Evolutionary conservation across 2,113 vertebrate genomes (phyloP).

Genomic region (Dasyornis broadbenti): DNA sequence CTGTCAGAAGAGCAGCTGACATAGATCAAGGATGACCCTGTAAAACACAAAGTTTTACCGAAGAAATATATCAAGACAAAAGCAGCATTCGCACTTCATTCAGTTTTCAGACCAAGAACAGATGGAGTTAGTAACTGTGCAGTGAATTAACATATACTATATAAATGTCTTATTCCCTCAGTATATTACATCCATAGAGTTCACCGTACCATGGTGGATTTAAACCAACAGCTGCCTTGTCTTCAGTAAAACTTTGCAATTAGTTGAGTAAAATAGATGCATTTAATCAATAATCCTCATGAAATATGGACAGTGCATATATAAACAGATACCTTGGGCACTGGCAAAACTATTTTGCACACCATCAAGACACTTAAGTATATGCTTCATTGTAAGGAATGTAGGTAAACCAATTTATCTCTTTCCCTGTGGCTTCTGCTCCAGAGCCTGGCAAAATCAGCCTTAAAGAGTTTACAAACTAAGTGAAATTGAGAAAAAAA

Average conservation of each 20-base stretch:
- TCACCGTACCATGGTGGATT: neutral
- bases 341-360: neutral
- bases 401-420: neutral
- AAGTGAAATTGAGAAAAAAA: neutral
- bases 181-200: neutral
- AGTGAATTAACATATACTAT: neutral
- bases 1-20: neutral
- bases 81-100: neutral
- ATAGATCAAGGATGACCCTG: neutral
- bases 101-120: neutral
- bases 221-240: neutral
- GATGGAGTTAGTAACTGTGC: accelerated
- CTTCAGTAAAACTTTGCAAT: neutral
- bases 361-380: neutral
- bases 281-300: neutral
- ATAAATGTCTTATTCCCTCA: neutral
- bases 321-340: neutral
- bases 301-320: neutral
- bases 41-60: neutral
- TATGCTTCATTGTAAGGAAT: neutral
- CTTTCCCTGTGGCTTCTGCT: neutral
- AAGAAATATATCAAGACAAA: neutral
- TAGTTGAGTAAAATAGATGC: neutral
- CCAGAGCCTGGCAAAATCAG: neutral
- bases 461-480: neutral